These are phyloP conservation scores for Syrista parreyssii DNA, from an alignment of 2,888 invertebrate genomes.

Conservation along the genomic window DNA sequence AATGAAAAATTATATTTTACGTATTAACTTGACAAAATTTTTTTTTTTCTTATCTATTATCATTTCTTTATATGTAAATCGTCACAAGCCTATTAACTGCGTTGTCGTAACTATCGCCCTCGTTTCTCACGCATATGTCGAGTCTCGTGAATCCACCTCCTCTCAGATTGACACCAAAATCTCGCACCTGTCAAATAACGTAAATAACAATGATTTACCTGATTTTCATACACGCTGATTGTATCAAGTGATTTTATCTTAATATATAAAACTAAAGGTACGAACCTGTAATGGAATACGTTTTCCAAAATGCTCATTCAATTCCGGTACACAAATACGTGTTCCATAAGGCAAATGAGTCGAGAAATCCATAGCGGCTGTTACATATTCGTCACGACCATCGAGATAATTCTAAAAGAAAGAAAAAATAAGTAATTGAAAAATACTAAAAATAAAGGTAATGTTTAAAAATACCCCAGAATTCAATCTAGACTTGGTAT, in stretches of 20 bases:
- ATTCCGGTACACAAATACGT: slow-evolving; percentile 67
- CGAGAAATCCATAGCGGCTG: slow-evolving; percentile 65
- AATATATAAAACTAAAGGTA: too few relatives aligned
- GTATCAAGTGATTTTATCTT: too few relatives aligned
- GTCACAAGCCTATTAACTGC: slow-evolving; percentile 67
- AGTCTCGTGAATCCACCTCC: slow-evolving; percentile 64
- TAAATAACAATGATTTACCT: too few relatives aligned
- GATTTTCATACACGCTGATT: too few relatives aligned
- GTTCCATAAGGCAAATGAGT: slow-evolving; percentile 65
- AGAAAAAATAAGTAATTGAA: too few relatives aligned
- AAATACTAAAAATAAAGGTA: too few relatives aligned
- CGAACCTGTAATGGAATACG: slow-evolving; percentile 64
- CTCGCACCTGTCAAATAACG: slow-evolving; percentile 56
- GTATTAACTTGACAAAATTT: not conserved
- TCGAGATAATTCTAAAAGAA: slow-evolving; percentile 68
- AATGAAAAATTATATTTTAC: not conserved
- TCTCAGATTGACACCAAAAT: slow-evolving; percentile 62
- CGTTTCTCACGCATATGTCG: slow-evolving; percentile 69
- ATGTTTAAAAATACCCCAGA: not conserved
- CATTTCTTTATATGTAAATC: slow-evolving; percentile 34
- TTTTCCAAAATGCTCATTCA: slow-evolving; percentile 67
- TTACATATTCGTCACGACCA: slow-evolving; percentile 66
- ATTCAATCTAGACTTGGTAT: not conserved
- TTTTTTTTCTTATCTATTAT: not conserved
- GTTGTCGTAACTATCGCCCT: slow-evolving; percentile 68